Conservation (phyloP, 1,140 invertebrate genomes). For the Eriocheir sinensis region DNA sequence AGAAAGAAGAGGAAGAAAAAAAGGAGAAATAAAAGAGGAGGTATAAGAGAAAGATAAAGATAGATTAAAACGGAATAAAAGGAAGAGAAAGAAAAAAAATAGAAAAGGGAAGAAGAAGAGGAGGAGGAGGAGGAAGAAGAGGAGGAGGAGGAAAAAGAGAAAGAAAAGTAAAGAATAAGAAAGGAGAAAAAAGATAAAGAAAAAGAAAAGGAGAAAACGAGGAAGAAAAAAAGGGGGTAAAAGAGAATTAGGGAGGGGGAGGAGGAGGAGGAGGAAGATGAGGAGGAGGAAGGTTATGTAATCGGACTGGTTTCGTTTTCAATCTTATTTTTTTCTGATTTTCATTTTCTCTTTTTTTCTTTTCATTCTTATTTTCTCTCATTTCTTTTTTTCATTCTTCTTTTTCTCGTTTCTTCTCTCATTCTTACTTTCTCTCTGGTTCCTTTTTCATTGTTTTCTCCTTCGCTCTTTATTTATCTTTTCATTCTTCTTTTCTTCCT, state of each 20-base stretch:
- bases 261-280: not conserved
- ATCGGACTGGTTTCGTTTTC: too few species aligned
- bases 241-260: not conserved
- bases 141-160: not conserved
- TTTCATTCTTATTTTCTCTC: too few species aligned
- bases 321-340: too few species aligned
- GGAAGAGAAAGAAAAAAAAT: not conserved
- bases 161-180: not conserved
- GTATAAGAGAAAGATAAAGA: not conserved
- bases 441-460: too few species aligned
- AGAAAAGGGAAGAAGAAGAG: not conserved
- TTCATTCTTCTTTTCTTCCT: too few species aligned
- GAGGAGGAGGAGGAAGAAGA: not conserved
- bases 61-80: not conserved
- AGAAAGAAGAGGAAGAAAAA: too few species aligned
- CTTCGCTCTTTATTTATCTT: too few species aligned
- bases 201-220: not conserved
- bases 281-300: conserved; percentile 34
- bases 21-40: too few species aligned
- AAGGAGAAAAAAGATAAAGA: not conserved
- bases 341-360: too few species aligned
- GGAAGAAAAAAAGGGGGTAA: not conserved
- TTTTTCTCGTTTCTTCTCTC: too few species aligned
- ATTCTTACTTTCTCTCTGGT: too few species aligned
- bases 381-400: too few species aligned